Conservation (phyloP, 2,888 invertebrate genomes). For the Himalopsyche tibetana region DNA sequence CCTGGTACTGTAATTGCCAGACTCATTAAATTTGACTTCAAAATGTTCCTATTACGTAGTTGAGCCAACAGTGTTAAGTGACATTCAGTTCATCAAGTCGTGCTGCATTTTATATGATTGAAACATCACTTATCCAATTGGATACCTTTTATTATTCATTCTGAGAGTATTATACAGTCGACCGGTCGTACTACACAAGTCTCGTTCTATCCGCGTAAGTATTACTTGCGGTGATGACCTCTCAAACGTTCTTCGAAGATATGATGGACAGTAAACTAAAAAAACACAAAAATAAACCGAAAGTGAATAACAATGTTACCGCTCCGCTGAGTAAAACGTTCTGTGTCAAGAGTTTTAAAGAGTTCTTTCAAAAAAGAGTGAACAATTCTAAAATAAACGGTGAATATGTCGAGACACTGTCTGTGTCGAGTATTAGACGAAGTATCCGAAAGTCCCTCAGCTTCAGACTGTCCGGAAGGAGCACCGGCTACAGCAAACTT, state of each 20-base stretch:
- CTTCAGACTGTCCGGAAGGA: conserved; percentile 72
- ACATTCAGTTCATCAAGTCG: conserved; percentile 41
- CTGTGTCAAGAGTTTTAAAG: conserved; percentile 66
- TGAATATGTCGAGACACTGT: conserved; percentile 72
- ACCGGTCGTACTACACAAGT: conserved; percentile 44
- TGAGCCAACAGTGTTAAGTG: conserved; percentile 48
- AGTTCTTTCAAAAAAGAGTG: conserved; percentile 67
- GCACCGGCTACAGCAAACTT: conserved; percentile 80
- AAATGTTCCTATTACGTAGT: conserved; percentile 58
- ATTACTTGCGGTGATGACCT: conserved; percentile 59
- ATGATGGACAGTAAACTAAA: conserved; percentile 41
- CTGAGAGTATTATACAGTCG: conserved; percentile 19
- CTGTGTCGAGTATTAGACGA: conserved; percentile 71
- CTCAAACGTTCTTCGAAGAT: conserved; percentile 29
- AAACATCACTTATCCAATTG: conserved; percentile 36
- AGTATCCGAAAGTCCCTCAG: conserved; percentile 72
- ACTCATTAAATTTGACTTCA: background rate
- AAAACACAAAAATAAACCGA: conserved; percentile 25
- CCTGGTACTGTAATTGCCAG: conserved; percentile 37
- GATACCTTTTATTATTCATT: conserved; percentile 48
- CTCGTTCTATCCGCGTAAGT: conserved; percentile 61
- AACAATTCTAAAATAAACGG: conserved; percentile 69
- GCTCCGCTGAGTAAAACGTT: background rate
- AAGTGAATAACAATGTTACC: conserved; percentile 4
- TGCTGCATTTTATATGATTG: conserved; percentile 44